Conservation (phyloP, 2,113 vertebrate genomes). For the Alosa alosa region DNA sequence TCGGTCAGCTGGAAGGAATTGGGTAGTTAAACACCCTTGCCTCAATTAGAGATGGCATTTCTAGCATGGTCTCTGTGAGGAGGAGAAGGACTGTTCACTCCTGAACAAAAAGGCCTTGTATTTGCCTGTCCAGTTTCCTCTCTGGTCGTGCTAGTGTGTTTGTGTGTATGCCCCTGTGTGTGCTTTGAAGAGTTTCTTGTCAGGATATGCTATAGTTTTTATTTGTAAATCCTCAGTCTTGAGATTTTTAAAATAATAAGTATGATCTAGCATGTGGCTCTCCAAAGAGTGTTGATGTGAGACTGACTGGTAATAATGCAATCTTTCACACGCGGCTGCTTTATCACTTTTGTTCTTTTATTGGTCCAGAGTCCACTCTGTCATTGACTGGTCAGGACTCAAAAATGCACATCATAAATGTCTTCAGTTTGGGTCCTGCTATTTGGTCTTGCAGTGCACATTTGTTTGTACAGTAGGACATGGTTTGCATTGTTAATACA, state of each 20-base stretch:
- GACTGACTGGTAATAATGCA: neutral
- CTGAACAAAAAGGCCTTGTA: conserved; percentile 28
- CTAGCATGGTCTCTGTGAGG: neutral
- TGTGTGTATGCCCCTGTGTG: neutral
- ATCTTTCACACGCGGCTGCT: neutral
- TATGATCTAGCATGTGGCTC: neutral
- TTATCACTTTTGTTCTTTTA: neutral
- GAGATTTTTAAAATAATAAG: neutral
- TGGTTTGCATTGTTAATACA: neutral
- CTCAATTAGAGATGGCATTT: conserved; percentile 49
- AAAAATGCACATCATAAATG: neutral
- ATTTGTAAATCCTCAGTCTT: neutral
- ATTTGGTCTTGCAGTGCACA: neutral
- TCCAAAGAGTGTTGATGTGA: neutral
- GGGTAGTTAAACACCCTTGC: conserved; percentile 47
- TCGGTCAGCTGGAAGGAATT: conserved; percentile 58
- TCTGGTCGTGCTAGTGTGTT: neutral
- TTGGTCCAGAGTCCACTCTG: neutral
- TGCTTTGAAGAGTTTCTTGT: neutral
- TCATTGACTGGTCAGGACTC: neutral
- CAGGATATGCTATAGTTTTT: neutral
- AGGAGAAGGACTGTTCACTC: neutral
- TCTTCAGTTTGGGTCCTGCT: neutral
- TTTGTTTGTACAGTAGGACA: neutral
- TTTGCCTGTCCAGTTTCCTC: neutral